Base-by-base conservation (phyloP, 2,888 invertebrate species). In the Epinotia bilunana region DNA sequence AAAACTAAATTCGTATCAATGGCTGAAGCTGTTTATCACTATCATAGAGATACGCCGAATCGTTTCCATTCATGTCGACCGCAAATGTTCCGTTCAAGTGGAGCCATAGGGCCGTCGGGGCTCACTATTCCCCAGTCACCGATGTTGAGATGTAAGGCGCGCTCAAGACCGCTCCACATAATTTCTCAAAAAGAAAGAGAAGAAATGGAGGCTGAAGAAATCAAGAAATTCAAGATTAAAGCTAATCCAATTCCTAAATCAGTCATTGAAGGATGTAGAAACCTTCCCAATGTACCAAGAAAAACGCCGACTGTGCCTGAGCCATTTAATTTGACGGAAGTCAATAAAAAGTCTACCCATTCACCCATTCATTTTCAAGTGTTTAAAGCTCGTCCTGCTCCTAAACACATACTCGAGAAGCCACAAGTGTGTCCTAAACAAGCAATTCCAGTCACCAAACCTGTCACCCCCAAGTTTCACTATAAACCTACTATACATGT, bases 201-300 rank as follows among this genome's bases (percentile, higher is more conserved):
- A 83, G 90, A 95, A 77, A 81, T 94, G 80, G 96, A 96, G 84
- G 77, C 95, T 0, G 95, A 96, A 83, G 95, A 96, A 85, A 93
- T 95, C 12, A 95, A 94, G 82, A 96, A 95, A 90, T 95, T 95
- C 83, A 95, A 95, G 86, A 95, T 97, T 43, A 96, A 96, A 87
- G 96, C 97, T 0, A 92, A 95, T 73, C 96, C 96, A 3, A 88
- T 97, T 65, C 96, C 95, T 70, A 94, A 93, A 79, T 95, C 94
- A 77, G 94, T 96, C 3, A 87, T 96, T 53, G 90, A 93, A 77
- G 95, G 94, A 2, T 83, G 92, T 16, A 91, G 91, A 75, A 85
- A 89, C 77, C 90, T 94, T n/a, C 94, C 94, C 5, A 91, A 93
- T 64, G 89, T 95, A 0, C 84, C 88, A 0, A 95, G 90, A 72